A percentile compares a stretch with the other conserved stretches of the same genome.
Evolutionary conservation across 2,113 vertebrate species (phyloP).

Genomic region (Neomonachus schauinslandi): DNA sequence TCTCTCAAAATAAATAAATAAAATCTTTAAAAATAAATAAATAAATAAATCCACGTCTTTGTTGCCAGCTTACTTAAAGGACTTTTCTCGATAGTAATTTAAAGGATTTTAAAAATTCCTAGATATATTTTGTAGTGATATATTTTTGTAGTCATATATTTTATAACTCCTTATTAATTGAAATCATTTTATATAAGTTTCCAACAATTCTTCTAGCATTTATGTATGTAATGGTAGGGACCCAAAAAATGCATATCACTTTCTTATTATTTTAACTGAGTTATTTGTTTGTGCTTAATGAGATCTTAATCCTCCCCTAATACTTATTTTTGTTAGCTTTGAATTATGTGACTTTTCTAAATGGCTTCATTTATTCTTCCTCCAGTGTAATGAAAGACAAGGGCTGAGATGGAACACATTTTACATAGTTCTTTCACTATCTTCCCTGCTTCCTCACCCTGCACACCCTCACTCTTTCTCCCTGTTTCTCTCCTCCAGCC

Average conservation of each 20-base stretch:
- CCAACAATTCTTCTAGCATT: neutral
- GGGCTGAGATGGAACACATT: neutral
- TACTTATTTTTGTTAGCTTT: constrained; percentile 40
- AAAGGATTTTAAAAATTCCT: constrained; percentile 3
- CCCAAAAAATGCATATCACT: neutral
- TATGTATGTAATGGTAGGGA: neutral
- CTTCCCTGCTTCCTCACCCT: neutral
- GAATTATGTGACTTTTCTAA: constrained; percentile 28
- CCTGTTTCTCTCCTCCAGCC: neutral
- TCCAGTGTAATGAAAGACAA: neutral
- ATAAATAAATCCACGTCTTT: neutral
- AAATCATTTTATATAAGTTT: neutral
- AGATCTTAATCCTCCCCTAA: neutral
- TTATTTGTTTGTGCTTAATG: constrained; percentile 1
- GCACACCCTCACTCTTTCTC: neutral
- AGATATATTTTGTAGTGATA: neutral
- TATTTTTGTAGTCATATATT: neutral
- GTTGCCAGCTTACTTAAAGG: neutral
- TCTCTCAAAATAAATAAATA: too few species aligned
- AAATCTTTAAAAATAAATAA: too few species aligned
- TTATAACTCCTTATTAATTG: neutral
- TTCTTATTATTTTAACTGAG: constrained; percentile 24
- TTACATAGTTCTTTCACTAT: neutral
- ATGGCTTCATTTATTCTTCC: neutral
- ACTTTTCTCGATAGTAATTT: constrained; percentile 30